Conservation (phyloP, 2,113 vertebrate genomes). For the Macrotis lagotis region DNA sequence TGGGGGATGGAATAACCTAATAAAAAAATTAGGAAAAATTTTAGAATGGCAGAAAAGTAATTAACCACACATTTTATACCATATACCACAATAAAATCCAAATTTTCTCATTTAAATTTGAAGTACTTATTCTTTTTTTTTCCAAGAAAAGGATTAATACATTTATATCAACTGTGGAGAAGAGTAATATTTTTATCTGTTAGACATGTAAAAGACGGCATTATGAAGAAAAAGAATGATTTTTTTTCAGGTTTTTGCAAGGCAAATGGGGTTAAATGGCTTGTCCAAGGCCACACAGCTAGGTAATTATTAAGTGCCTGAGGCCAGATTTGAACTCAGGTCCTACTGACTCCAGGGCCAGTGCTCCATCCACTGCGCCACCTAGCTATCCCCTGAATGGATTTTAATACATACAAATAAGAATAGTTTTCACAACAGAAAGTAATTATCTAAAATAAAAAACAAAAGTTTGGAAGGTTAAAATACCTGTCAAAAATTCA, state of each 20-base stretch:
- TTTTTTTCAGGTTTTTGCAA: too few species aligned
- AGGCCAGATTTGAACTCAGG: too few species aligned
- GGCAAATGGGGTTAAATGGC: too few species aligned
- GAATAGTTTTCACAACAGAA: not conserved
- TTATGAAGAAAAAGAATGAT: not conserved
- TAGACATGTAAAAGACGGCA: not conserved
- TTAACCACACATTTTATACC: not conserved
- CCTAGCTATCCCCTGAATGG: too few species aligned
- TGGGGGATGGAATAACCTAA: not conserved
- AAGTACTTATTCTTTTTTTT: not conserved
- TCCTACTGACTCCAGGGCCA: too few species aligned
- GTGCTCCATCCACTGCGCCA: too few species aligned
- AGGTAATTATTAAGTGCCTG: too few species aligned
- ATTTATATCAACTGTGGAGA: not conserved
- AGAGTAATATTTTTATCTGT: not conserved
- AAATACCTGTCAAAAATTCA: not conserved
- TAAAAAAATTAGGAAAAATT: not conserved
- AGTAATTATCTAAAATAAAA: not conserved
- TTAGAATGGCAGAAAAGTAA: not conserved
- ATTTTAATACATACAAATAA: not conserved
- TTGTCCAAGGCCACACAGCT: too few species aligned
- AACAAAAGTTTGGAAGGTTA: not conserved
- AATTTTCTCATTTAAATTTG: too few species aligned
- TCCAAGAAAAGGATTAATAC: not conserved
- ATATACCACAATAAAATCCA: too few species aligned